Conservation (phyloP, 1,140 invertebrate species). For the Lepidostoma basale region DNA sequence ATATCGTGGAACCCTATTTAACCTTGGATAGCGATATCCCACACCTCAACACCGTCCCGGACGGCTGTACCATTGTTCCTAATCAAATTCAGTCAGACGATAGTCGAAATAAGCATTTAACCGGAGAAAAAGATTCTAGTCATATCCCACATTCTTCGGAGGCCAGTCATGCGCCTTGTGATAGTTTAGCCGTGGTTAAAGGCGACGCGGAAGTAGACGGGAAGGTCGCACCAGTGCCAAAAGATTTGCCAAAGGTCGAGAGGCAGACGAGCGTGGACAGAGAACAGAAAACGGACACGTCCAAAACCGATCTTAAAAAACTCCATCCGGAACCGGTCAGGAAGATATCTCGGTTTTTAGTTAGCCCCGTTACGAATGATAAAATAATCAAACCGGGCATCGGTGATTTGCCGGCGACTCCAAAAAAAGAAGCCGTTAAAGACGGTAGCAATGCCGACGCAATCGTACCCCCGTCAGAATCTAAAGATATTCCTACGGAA, state of each 20-base stretch:
- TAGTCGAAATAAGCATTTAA: constrained; percentile 28
- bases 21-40: not conserved
- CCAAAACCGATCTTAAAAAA: constrained; percentile 26
- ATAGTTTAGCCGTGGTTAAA: not conserved
- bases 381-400: constrained; percentile 47
- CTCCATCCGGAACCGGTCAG: constrained; percentile 59
- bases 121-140: constrained; percentile 19
- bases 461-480: constrained; percentile 7
- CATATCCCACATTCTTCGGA: constrained; percentile 9
- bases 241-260: constrained; percentile 19
- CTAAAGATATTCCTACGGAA: not conserved
- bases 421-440: constrained; percentile 12
- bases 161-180: not conserved
- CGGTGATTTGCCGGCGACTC: constrained; percentile 23
- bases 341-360: constrained; percentile 80
- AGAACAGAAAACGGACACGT: not conserved
- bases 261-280: constrained; percentile 2
- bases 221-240: constrained; percentile 19
- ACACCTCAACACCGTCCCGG: not conserved
- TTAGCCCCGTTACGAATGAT: constrained; percentile 79
- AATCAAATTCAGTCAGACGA: constrained; percentile 11
- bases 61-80: constrained; percentile 19
- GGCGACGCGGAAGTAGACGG: not conserved
- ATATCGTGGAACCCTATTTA: not conserved
- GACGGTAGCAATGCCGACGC: not conserved